Base-by-base conservation (phyloP, 2,797 vertebrate species). In the Sylvilagus floridanus region DNA sequence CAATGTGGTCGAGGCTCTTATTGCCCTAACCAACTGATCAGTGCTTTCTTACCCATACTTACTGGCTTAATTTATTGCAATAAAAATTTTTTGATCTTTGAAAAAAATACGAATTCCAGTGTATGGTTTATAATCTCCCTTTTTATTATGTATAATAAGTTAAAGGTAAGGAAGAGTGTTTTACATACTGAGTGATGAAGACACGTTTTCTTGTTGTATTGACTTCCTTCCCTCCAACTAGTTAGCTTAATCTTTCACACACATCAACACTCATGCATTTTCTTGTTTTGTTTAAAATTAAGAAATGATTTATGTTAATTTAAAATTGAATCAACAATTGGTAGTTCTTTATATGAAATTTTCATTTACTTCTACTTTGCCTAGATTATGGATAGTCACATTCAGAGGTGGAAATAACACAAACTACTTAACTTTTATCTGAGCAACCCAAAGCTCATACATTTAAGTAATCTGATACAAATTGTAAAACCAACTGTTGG, bases 1-100 rank as follows among this genome's bases (percentile, higher is more conserved):
- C 10, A 99, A 99, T 1, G 99, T 99, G 84, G 99, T 99, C 93
- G 99, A 99, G 89, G 99, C 99, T 7, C 98, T 99, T 79, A 99
- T 99, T 96, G 97, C 99, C 17, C 98, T 99, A 89, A 99, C 99
- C 97, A 99, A 99, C 98, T 99, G 98, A 99, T 19, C 4, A 2
- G 57, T 76, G 50, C 75, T 52, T 95, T 91, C 22, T 95, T 26
- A 28, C 2, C 30, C 66, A 54, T 32, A 54, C 19, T 28, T 13
- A 35, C 17, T 94, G 83, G 19, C 60, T 88, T 98, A 96, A 96
- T 10, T 94, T 96, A 96, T 90, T 97, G 87, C 75, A 98, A 98
- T 98, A 98, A 98, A 98, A 65, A 63, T 87, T 47, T 4, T 54
- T 47, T 92, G 57, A 73, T 95, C 68, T 86, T 63, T 79, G n/a